phyloP scores from a whole-genome alignment of 23 tunicate genomes.

The Ascidia mentula region DNA sequence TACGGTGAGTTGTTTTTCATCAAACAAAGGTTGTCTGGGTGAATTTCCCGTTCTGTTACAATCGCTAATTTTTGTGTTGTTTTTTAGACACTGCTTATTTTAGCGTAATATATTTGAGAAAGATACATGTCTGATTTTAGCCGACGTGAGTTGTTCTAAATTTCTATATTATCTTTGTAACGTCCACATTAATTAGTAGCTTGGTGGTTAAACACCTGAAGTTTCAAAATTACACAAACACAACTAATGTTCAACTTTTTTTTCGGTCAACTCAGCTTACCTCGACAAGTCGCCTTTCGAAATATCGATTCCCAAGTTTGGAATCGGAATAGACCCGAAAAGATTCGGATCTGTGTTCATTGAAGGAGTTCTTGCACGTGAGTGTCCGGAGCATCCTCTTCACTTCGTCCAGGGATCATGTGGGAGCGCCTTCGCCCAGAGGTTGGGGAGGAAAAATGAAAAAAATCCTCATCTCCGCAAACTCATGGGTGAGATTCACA shows the following conservation, averaged over 20 bases:
- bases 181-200: too few relatives aligned
- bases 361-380: not conserved
- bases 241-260: not conserved
- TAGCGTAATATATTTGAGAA: too few relatives aligned
- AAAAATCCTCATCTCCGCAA: not conserved
- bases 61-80: not conserved
- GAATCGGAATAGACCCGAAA: not conserved
- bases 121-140: too few relatives aligned
- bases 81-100: too few relatives aligned
- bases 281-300: not conserved
- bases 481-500: not conserved
- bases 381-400: not conserved
- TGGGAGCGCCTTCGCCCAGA: not conserved
- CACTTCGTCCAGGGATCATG: constrained; percentile 7
- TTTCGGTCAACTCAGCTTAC: not conserved
- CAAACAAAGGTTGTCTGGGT: not conserved
- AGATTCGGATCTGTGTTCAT: not conserved
- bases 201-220: too few relatives aligned
- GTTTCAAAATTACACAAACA: too few relatives aligned
- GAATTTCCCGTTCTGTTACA: not conserved
- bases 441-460: not conserved
- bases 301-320: not conserved
- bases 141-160: too few relatives aligned
- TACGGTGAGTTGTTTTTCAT: constrained; percentile 26
- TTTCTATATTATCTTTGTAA: too few relatives aligned